These are phyloP conservation scores for Montifringilla adamsi DNA, from an alignment of 2,113 vertebrate genomes.

Conservation along the genomic window DNA sequence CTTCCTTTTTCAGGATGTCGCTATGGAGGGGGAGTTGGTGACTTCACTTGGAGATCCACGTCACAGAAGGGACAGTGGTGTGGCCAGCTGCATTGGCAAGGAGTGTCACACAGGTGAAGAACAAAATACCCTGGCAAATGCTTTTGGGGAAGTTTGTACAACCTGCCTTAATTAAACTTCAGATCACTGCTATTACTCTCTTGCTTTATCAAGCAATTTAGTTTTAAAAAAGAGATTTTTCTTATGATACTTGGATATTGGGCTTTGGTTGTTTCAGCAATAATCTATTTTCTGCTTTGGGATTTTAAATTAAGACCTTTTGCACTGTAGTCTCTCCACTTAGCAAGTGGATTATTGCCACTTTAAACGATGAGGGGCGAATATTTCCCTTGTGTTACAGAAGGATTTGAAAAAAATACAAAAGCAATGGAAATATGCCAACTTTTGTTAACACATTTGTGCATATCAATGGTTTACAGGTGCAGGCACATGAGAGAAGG, in stretches of 20 bases:
- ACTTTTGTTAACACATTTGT: neutral
- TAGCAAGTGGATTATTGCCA: conserved; percentile 22
- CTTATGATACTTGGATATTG: neutral
- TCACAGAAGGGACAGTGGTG: neutral
- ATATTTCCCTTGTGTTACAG: neutral
- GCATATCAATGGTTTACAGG: neutral
- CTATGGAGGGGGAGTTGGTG: neutral
- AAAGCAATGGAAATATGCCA: neutral
- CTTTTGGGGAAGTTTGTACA: neutral
- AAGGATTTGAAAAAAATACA: neutral
- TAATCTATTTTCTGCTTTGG: neutral
- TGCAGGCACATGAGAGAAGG: neutral
- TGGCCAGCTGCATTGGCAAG: neutral
- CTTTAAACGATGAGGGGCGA: neutral
- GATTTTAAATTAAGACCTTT: conserved; percentile 19
- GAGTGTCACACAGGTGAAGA: neutral
- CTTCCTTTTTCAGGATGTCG: neutral
- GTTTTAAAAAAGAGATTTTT: neutral
- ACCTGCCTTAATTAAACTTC: neutral
- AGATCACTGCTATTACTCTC: neutral
- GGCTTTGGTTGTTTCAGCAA: neutral
- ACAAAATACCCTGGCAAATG: neutral
- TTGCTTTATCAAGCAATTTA: neutral
- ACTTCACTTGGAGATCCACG: neutral
- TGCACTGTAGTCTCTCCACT: neutral